These are phyloP conservation scores for Cavia aperea DNA, from an alignment of 2,113 vertebrate species.

Conservation along the genomic window DNA sequence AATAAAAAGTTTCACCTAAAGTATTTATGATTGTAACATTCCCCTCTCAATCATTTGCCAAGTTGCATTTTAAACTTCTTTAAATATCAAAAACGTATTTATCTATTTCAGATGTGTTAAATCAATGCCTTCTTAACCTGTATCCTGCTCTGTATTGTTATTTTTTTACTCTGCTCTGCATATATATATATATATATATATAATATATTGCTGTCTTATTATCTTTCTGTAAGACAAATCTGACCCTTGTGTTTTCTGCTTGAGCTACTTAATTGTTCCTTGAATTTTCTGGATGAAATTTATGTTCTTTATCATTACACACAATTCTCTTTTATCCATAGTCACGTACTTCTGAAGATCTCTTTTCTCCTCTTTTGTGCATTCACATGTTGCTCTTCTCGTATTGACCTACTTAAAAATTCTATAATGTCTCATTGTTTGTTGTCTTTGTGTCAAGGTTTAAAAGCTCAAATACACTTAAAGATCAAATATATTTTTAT, in stretches of 20 bases:
- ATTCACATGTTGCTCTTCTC: background rate
- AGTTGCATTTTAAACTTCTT: background rate
- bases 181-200: background rate
- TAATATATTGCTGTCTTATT: background rate
- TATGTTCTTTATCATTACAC: background rate
- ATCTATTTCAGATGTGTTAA: background rate
- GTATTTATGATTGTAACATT: background rate
- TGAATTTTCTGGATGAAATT: slow-evolving; percentile 32
- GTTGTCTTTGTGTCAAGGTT: background rate
- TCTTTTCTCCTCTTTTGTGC: background rate
- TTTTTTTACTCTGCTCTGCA: background rate
- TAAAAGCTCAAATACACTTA: background rate
- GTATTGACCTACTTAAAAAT: background rate
- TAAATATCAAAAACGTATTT: background rate
- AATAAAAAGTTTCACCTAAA: background rate
- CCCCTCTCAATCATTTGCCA: background rate
- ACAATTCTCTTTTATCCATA: background rate
- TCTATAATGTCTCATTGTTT: background rate
- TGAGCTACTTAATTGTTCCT: background rate
- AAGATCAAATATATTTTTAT: background rate
- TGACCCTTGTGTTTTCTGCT: background rate
- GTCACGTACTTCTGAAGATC: background rate
- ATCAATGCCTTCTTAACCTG: background rate
- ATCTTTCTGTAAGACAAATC: background rate
- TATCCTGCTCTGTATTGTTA: background rate